These are phyloP conservation scores for Phytoseiulus persimilis DNA, from an alignment of 2,888 invertebrate genomes.

Conservation along the genomic window DNA sequence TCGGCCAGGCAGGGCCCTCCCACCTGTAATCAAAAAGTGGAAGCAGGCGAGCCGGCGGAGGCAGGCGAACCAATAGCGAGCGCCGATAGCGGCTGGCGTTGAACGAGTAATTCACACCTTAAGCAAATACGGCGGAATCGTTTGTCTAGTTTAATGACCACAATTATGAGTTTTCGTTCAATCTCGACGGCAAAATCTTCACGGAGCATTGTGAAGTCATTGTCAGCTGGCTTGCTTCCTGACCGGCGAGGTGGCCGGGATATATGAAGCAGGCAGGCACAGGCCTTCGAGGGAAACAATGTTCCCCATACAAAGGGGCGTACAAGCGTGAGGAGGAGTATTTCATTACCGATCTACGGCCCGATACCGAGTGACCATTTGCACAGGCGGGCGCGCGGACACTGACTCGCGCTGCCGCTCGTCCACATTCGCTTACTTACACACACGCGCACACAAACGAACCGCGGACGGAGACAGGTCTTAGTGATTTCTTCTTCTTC, in stretches of 20 bases:
- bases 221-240: background rate
- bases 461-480: background rate
- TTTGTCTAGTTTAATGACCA: background rate
- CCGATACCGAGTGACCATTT: background rate
- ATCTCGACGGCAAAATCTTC: background rate
- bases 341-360: background rate
- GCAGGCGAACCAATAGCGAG: background rate
- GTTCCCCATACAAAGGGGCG: background rate
- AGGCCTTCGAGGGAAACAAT: background rate
- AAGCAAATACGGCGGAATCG: background rate
- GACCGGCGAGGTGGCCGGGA: background rate
- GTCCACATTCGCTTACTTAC: background rate
- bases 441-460: background rate
- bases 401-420: background rate
- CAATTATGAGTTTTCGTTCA: conserved; percentile 5
- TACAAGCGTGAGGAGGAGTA: background rate
- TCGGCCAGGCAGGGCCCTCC: background rate
- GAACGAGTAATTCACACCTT: background rate
- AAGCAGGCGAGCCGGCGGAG: background rate
- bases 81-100: background rate
- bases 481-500: background rate
- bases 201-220: background rate
- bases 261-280: background rate
- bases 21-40: conserved; percentile 5
- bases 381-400: background rate